Percentiles rank a stretch among this genome's conserved stretches.
Evolutionary conservation across 1,140 invertebrate species (phyloP).

Genomic region (Drosophila baimaii): DNA sequence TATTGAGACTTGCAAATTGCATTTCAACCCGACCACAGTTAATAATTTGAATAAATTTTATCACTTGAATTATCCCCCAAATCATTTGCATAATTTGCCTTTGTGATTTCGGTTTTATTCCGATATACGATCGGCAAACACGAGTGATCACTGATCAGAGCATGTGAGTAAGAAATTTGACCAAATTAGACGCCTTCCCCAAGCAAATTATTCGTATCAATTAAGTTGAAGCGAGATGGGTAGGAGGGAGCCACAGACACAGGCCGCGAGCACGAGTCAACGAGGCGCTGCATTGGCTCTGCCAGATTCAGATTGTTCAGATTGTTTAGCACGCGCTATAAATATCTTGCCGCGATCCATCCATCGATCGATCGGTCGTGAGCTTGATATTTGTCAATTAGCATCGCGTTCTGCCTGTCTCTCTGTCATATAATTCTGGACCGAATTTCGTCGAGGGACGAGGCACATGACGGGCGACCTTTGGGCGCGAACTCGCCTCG

Average conservation of each 20-base stretch:
- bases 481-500: constrained; percentile 24
- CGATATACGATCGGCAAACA: constrained; percentile 14
- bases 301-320: constrained; percentile 52
- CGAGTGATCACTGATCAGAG: neutral
- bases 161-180: neutral
- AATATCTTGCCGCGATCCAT: constrained; percentile 30
- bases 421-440: constrained; percentile 30
- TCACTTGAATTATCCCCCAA: constrained; percentile 21
- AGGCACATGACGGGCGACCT: constrained; percentile 50
- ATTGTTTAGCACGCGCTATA: constrained; percentile 54
- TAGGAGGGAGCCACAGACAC: neutral
- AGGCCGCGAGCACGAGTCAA: constrained; percentile 23
- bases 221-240: constrained; percentile 27
- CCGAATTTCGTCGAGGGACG: constrained; percentile 35
- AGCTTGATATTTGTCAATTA: constrained; percentile 53
- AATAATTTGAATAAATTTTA: constrained; percentile 39
- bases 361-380: constrained; percentile 39
- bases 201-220: constrained; percentile 47
- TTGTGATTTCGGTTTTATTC: neutral
- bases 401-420: constrained; percentile 23
- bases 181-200: constrained; percentile 15
- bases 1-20: constrained; percentile 26
- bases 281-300: constrained; percentile 43
- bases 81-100: neutral
- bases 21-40: neutral